A percentile compares a stretch with the other conserved stretches of the same genome.
Conservation (phyloP, 2,113 vertebrate species). For the Charina bottae region DNA sequence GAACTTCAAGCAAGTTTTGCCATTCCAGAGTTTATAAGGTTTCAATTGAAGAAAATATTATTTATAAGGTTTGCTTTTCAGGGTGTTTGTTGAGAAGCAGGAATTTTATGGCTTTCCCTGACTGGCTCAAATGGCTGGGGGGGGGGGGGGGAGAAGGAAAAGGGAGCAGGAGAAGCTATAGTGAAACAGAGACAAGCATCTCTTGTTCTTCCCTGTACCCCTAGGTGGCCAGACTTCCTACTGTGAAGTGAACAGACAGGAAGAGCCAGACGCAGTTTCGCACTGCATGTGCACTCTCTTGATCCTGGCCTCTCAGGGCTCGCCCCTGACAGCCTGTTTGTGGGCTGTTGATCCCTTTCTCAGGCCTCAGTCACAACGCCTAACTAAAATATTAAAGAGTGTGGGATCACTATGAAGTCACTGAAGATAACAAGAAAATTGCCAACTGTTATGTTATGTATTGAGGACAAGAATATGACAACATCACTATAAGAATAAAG, state of each 20-base stretch:
- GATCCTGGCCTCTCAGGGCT: neutral
- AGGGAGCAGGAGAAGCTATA: neutral
- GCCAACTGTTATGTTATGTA: neutral
- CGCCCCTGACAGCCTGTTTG: neutral
- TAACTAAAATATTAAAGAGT: neutral
- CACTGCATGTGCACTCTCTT: neutral
- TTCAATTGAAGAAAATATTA: too few species aligned
- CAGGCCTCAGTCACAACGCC: neutral
- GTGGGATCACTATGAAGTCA: neutral
- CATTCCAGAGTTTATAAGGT: neutral
- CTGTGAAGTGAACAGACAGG: neutral
- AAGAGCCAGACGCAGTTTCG: neutral
- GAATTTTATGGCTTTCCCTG: neutral
- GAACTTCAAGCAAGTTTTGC: neutral
- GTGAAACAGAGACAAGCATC: neutral
- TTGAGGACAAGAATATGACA: neutral
- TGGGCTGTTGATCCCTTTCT: neutral
- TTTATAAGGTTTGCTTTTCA: neutral
- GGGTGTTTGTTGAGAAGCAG: neutral
- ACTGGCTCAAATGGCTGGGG: neutral
- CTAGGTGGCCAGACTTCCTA: neutral
- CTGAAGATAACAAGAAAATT: neutral
- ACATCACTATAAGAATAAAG: neutral
- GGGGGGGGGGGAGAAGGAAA: neutral
- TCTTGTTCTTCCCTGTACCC: neutral